Percentiles rank a stretch among this genome's conserved stretches.
These are phyloP conservation scores for Rhyacophila brunnea DNA, from an alignment of 1,140 invertebrate genomes.

Conservation along the genomic window DNA sequence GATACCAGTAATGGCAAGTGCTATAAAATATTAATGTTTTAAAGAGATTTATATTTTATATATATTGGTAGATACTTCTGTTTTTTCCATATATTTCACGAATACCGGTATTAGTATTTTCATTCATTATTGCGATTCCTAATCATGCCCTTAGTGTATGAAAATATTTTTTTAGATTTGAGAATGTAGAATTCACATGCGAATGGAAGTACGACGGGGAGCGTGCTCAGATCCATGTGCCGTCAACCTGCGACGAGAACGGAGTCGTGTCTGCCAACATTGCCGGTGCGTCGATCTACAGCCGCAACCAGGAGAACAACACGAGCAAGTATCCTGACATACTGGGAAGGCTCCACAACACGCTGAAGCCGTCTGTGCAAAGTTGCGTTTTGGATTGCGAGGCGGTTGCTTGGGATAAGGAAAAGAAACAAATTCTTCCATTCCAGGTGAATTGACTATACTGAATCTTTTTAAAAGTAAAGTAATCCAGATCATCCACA, in stretches of 20 bases:
- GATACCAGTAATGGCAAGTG: no score
- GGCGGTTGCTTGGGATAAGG: slow-evolving; percentile 94
- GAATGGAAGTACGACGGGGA: slow-evolving; percentile 99
- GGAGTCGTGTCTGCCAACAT: slow-evolving; percentile 35
- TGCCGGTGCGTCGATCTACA: slow-evolving; percentile 70
- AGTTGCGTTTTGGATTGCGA: slow-evolving; percentile 96
- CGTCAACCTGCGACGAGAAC: slow-evolving; percentile 25
- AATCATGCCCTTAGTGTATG: neutral
- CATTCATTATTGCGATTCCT: no score
- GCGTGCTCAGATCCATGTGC: slow-evolving; percentile 82
- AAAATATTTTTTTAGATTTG: slow-evolving; percentile 61
- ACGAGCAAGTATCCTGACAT: slow-evolving; percentile 98
- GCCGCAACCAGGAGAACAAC: slow-evolving; percentile 97
- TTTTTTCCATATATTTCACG: no score
- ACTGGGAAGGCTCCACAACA: slow-evolving; percentile 68
- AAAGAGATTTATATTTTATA: no score
- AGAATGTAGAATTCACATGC: slow-evolving; percentile 91
- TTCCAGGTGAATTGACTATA: no score
- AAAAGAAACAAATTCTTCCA: slow-evolving; percentile 88
- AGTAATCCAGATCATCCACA: no score
- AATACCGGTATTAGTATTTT: no score
- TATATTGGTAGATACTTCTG: no score
- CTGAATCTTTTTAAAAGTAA: no score
- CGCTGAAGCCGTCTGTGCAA: slow-evolving; percentile 61
- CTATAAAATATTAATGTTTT: no score